Conservation (phyloP, 2,888 invertebrate species). For the Tyria jacobaeae region DNA sequence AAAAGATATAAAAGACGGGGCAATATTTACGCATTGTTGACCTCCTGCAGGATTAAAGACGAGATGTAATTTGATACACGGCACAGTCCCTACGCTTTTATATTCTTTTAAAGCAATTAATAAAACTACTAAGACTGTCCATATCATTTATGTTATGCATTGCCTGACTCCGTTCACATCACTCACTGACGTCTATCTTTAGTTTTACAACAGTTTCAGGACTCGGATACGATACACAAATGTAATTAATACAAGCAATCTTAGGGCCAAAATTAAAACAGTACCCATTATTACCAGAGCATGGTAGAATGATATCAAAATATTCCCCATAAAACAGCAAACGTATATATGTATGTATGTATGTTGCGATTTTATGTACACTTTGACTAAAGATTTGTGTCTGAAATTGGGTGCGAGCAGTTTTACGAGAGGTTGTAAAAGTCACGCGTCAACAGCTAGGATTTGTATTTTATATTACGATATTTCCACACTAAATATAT, state of each 20-base stretch:
- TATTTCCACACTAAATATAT: not conserved
- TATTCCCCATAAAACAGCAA: slow-evolving; percentile 37
- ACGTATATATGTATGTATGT: slow-evolving; percentile 44
- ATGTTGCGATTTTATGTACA: slow-evolving; percentile 44
- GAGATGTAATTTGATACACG: too few species aligned
- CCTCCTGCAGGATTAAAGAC: too few species aligned
- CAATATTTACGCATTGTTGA: too few species aligned
- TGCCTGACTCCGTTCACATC: too few species aligned
- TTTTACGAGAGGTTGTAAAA: slow-evolving; percentile 41
- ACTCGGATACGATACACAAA: too few species aligned
- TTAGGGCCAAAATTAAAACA: not conserved
- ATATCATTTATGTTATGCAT: too few species aligned
- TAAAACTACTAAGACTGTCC: too few species aligned
- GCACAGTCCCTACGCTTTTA: too few species aligned
- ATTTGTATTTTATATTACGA: not conserved
- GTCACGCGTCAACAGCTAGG: slow-evolving; percentile 16
- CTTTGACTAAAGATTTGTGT: slow-evolving; percentile 52
- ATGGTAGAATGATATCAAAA: slow-evolving; percentile 34
- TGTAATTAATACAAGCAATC: not conserved
- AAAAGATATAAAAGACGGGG: too few species aligned
- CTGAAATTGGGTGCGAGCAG: slow-evolving; percentile 32
- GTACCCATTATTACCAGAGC: slow-evolving; percentile 6
- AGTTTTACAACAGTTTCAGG: too few species aligned
- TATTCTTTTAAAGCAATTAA: too few species aligned
- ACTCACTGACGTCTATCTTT: too few species aligned